These are phyloP conservation scores for Drosophila ananassae DNA, from an alignment of 1,140 invertebrate species.

Conservation along the genomic window DNA sequence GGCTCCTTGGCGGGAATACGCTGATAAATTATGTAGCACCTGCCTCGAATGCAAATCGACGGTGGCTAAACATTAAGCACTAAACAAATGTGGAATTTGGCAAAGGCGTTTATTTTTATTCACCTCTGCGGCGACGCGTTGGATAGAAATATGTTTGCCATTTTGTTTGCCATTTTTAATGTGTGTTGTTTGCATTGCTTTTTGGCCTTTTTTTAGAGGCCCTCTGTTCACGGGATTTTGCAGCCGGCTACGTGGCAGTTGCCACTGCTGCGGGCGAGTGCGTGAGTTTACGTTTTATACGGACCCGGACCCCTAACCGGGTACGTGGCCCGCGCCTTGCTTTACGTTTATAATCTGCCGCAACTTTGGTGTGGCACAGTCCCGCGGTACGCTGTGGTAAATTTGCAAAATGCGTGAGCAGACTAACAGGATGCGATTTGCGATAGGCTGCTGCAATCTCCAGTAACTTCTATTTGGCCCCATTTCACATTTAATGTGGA, in stretches of 20 bases:
- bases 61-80: constrained; percentile 69
- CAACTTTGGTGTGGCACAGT: constrained; percentile 23
- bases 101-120: constrained; percentile 56
- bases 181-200: constrained; percentile 56
- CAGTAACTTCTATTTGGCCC: neutral
- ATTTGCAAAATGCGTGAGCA: constrained; percentile 79
- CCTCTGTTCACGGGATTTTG: constrained; percentile 17
- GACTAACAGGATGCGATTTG: constrained; percentile 59
- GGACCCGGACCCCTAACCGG: constrained; percentile 11
- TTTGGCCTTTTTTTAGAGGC: constrained; percentile 23
- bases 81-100: constrained; percentile 75
- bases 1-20: constrained; percentile 28
- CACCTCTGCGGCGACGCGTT: constrained; percentile 53
- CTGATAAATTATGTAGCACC: constrained; percentile 74
- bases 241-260: constrained; percentile 40
- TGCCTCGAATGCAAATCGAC: constrained; percentile 74
- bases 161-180: constrained; percentile 83
- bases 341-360: constrained; percentile 76
- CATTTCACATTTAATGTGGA: constrained; percentile 26
- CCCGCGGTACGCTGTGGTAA: constrained; percentile 65
- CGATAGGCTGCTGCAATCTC: constrained; percentile 30
- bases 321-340: constrained; percentile 64
- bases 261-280: constrained; percentile 54
- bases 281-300: constrained; percentile 78
- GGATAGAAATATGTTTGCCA: constrained; percentile 74